Conservation (phyloP, 2,888 invertebrate genomes). For the Lasioglossum calceatum region DNA sequence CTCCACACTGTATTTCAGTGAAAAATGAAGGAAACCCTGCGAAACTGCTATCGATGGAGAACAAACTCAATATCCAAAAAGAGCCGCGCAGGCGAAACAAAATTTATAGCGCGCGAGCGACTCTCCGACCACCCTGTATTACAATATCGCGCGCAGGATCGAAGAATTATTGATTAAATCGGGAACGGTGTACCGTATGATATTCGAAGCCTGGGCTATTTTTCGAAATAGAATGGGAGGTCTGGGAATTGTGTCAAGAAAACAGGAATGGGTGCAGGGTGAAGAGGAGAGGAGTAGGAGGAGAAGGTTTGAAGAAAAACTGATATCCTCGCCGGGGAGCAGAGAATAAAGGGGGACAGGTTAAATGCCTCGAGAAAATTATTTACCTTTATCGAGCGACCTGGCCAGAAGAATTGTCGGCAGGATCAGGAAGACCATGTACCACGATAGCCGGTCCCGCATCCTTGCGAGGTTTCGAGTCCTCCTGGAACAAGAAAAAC, state of each 20-base stretch:
- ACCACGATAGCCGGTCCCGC: constrained; percentile 84
- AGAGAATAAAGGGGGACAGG: constrained; percentile 15
- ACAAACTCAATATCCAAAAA: background rate
- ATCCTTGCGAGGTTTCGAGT: constrained; percentile 80
- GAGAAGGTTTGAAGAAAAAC: constrained; percentile 25
- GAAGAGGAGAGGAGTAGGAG: background rate
- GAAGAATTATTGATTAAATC: constrained; percentile 19
- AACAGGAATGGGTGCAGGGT: constrained; percentile 9
- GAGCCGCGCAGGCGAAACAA: background rate
- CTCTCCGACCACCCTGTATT: constrained; percentile 1
- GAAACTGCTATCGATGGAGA: background rate
- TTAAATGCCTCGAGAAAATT: constrained; percentile 56
- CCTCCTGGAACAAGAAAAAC: constrained; percentile 70
- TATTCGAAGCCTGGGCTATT: constrained; percentile 8
- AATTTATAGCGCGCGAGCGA: background rate
- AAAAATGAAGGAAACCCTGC: background rate
- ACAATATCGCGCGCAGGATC: constrained; percentile 20
- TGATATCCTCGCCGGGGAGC: constrained; percentile 22
- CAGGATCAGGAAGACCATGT: constrained; percentile 83
- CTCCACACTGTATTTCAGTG: background rate
- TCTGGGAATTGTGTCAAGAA: constrained; percentile 30
- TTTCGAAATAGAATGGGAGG: constrained; percentile 17
- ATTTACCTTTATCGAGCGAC: constrained; percentile 84
- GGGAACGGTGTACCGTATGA: constrained; percentile 14
- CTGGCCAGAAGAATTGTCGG: constrained; percentile 84